A percentile compares a stretch with the other conserved stretches of the same genome.
Evolutionary conservation across 2,113 vertebrate genomes (phyloP).

Genomic region (Hipposideros armiger): DNA sequence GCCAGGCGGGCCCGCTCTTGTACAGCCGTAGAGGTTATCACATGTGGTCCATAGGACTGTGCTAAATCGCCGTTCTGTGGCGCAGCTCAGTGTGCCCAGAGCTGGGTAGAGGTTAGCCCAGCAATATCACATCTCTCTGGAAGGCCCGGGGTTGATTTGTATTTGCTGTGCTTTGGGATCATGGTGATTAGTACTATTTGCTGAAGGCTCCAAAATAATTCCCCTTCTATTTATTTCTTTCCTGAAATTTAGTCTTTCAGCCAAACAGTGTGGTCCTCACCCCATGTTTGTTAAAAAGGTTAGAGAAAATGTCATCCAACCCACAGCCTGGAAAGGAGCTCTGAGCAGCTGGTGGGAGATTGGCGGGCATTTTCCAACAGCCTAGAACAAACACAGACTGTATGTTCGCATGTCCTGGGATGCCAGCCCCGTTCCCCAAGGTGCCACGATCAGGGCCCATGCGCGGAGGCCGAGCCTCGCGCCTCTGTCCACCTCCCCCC

Average conservation of each 20-base stretch:
- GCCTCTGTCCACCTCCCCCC: accelerated
- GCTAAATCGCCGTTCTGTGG: too few relatives aligned
- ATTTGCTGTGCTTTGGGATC: background rate
- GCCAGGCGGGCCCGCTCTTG: accelerated
- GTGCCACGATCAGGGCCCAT: accelerated
- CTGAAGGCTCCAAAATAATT: background rate
- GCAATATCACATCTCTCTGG: accelerated
- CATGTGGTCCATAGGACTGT: accelerated
- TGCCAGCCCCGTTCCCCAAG: accelerated
- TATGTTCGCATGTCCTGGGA: accelerated
- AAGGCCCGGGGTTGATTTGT: background rate
- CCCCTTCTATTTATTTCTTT: background rate
- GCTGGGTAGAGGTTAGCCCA: background rate
- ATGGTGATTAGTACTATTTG: constrained; percentile 25
- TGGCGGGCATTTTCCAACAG: background rate
- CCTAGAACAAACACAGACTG: background rate
- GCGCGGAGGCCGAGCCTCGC: accelerated
- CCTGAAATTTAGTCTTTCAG: background rate
- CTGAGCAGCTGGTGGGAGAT: background rate
- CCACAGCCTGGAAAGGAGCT: background rate
- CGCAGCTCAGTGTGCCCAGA: accelerated
- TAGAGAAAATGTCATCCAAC: constrained; percentile 60
- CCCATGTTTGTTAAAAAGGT: constrained; percentile 59
- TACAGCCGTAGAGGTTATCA: accelerated
- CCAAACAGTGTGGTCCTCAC: background rate